Evolutionary conservation across 2,888 invertebrate genomes (phyloP), one percentile per base, ranked within the genome.

Genomic region (Latheticus oryzae): DNA sequence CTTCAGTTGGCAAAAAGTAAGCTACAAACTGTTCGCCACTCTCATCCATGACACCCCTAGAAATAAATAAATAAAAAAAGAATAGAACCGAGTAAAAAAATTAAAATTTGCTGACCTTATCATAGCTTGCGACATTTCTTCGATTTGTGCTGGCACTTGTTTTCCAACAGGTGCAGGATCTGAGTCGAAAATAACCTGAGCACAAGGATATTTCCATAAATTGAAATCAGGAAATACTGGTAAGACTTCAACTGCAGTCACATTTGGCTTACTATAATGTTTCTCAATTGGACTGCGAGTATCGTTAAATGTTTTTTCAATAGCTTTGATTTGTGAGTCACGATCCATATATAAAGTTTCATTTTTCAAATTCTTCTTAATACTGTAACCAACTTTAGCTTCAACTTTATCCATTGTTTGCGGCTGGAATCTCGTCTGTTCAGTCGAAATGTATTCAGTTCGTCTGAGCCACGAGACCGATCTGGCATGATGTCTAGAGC

Each of bases 81-180:
- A 11, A 11, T 7, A 7, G 3, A 16, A 7, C 13, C 11, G n/a
- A n/a, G 2, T 11, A 12, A 11, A 13, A 40, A 11, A 24, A 23
- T 8, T 12, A 40, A 55, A 43, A 33, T 12, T 33, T 19, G n/a
- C 21, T 68, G 74, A 91, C 91, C 96, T 87, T 80, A 98, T 97
- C 95, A 98, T 97, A 71, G 97, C 98, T 79, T 98, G 97, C 16
- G 96, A 96, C 97, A 98, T 97, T 76, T 97, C 95, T 77, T 97
- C 97, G 69, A 94, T 87, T 75, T 96, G 95, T 4, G 91, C 91
- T 15, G 93, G 90, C 35, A 91, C 87, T 69, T 92, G 87, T 73
- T 92, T 89, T 55, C 93, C 95, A 28, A 88, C 83, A 0, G 97
- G 96, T 3, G 97, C 95, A 5, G 98, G 98, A 81, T 99, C 99